phyloP scores from a whole-genome alignment of 2,888 invertebrate genomes.

The Harpalus rufipes region DNA sequence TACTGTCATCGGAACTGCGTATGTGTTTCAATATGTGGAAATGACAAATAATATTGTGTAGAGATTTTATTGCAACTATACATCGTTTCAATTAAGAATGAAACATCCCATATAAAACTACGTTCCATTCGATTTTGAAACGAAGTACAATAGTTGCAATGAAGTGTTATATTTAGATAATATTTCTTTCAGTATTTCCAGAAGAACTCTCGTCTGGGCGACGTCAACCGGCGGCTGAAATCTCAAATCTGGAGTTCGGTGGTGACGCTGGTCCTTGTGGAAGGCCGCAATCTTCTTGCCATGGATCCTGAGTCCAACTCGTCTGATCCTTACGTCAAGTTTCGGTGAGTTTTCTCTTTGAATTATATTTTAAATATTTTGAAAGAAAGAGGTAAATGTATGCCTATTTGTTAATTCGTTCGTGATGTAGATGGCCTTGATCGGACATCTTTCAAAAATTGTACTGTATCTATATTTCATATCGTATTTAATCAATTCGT shows the following conservation, averaged over 20 bases:
- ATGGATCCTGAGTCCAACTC: slow-evolving; percentile 93
- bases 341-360: slow-evolving; percentile 83
- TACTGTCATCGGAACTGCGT: too few species aligned
- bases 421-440: too few species aligned
- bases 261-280: slow-evolving; percentile 97
- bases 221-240: slow-evolving; percentile 90
- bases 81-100: too few species aligned
- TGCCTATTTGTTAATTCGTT: too few species aligned
- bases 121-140: neutral
- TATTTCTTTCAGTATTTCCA: slow-evolving; percentile 85
- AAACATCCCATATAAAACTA: too few species aligned
- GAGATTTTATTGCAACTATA: too few species aligned
- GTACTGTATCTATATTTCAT: too few species aligned
- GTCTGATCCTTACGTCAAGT: slow-evolving; percentile 96
- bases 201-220: slow-evolving; percentile 86
- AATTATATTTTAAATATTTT: neutral
- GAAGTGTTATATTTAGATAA: neutral
- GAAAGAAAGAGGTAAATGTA: too few species aligned
- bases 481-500: too few species aligned
- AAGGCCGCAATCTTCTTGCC: slow-evolving; percentile 93
- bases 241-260: slow-evolving; percentile 98
- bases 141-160: neutral
- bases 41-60: too few species aligned
- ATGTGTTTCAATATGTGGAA: too few species aligned
- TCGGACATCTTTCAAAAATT: too few species aligned